Conservation (phyloP, 2,113 vertebrate species). For the Notothenia rossii region DNA sequence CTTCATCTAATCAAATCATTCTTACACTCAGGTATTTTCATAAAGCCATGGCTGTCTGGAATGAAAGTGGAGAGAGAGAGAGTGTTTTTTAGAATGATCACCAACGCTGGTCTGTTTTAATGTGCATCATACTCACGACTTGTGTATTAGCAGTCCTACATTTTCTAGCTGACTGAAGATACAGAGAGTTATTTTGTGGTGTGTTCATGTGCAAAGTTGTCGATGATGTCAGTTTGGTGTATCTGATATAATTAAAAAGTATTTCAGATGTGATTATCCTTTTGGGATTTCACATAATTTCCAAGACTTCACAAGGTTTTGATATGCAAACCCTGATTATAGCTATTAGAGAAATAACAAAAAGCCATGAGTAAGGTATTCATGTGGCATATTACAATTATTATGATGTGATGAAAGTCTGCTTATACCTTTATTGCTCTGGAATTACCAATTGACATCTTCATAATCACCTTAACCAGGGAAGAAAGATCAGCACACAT, state of each 20-base stretch:
- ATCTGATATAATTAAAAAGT: neutral
- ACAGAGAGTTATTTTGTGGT: too few species aligned
- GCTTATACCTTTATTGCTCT: constrained; percentile 42
- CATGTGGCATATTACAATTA: neutral
- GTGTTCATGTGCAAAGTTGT: too few species aligned
- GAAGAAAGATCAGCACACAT: constrained; percentile 61
- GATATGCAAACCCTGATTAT: neutral
- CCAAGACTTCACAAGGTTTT: neutral
- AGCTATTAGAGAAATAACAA: neutral
- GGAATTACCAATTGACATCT: constrained; percentile 54
- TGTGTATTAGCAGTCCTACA: too few species aligned
- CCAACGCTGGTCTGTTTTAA: too few species aligned
- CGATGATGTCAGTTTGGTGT: too few species aligned
- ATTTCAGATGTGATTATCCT: neutral
- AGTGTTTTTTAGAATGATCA: too few species aligned
- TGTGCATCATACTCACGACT: too few species aligned
- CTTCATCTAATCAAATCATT: too few species aligned
- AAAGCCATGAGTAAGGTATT: neutral
- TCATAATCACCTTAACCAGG: constrained; percentile 58
- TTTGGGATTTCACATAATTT: neutral
- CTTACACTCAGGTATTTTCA: too few species aligned
- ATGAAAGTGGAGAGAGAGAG: too few species aligned
- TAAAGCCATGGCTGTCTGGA: too few species aligned
- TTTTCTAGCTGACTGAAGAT: too few species aligned
- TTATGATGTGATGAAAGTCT: neutral